Evolutionary conservation across 2,797 vertebrate genomes (phyloP).

Genomic region (Pachyuromys duprasi): DNA sequence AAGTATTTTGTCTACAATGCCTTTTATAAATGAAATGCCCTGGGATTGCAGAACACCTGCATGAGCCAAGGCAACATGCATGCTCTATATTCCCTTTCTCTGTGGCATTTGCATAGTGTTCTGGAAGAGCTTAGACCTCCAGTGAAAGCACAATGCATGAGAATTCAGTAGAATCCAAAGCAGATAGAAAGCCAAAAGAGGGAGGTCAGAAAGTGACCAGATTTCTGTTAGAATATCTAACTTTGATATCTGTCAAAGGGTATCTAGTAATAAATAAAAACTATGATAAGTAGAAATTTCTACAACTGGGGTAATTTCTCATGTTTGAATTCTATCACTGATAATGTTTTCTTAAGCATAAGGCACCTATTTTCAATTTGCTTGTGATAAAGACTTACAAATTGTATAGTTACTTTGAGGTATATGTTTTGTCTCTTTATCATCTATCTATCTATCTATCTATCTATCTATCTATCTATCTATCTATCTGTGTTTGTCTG

Average conservation of each 20-base stretch:
- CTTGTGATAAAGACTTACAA: neutral
- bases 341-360: neutral
- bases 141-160: no score
- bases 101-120: neutral
- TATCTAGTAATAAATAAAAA: neutral
- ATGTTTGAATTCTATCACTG: neutral
- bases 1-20: neutral
- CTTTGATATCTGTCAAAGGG: neutral
- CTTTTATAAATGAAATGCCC: neutral
- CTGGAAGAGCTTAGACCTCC: neutral
- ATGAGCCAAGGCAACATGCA: neutral
- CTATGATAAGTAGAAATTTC: neutral
- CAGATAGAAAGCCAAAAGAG: neutral
- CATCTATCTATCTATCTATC: neutral
- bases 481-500: neutral
- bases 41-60: neutral
- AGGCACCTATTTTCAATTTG: neutral
- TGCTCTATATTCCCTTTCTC: neutral
- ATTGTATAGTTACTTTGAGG: neutral
- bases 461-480: neutral
- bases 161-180: neutral
- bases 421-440: neutral
- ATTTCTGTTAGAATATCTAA: neutral
- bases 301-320: neutral
- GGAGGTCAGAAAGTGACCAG: no score